Base-by-base conservation (phyloP, 1,140 invertebrate species). In the Contarinia nasturtii region DNA sequence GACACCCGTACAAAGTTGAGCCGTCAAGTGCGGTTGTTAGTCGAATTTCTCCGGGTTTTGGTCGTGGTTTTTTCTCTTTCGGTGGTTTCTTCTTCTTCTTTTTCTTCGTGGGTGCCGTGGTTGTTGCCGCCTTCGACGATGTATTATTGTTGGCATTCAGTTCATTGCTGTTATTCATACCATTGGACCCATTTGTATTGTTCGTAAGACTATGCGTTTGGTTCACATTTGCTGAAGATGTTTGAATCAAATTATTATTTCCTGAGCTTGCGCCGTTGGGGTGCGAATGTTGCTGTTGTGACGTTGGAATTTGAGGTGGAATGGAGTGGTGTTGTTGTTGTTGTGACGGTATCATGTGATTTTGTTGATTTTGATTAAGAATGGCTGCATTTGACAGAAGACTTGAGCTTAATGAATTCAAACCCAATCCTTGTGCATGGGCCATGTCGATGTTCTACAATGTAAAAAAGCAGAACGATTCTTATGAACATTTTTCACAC, bases 51-150 rank as follows among this genome's bases (percentile, higher is more conserved):
- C 82, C 82, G 0, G 84, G 83, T 55, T 84, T 84, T 1, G 82
- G 80, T 36, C 81, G 65, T 0, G 79, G 79, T 54, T 86, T 85
- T 52, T 84, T 82, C 53, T 84, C 81, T 56, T 84, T 84, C 15
- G 74, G 71, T 0, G 70, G 66, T 65, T 83, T 83, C 73, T 86
- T 86, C 63, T 85, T 85, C 57, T 85, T 85, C 64, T 85, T 85
- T 59, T 82, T 85, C 54, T 82, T 80, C 5, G 65, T 63, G 38
- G 63, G 69, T 3, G 69, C 80, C 5, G 65, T 63, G 38, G 63
- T 69, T 3, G 69, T 63, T 12, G 67, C 51, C 10, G 57, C 12
- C 7, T 17, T 17, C 17, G 41, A 11, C 12, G 41, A 12, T 7
- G 37, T 15, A 4, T 4, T 40, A 20, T n/a, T 11, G 11, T 18